These are phyloP conservation scores for Lithobates pipiens DNA, from an alignment of 2,797 vertebrate genomes.

Conservation along the genomic window DNA sequence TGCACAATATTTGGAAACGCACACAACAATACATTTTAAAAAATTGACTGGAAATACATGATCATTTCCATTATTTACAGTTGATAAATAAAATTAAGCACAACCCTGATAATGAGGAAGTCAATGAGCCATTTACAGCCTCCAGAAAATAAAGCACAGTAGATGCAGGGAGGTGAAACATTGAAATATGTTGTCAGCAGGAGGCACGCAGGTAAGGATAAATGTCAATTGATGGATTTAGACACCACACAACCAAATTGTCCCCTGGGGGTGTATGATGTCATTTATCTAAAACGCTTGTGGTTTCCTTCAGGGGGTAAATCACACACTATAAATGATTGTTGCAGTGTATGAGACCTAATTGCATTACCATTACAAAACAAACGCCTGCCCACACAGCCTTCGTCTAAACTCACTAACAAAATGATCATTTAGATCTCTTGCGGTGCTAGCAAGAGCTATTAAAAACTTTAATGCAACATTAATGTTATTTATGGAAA, in stretches of 20 bases:
- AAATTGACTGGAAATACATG: neutral
- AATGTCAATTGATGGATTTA: neutral
- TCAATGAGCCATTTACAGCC: neutral
- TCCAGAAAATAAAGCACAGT: neutral
- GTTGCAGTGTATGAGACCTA: neutral
- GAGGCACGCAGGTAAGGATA: neutral
- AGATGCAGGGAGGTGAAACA: neutral
- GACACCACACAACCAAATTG: conserved; percentile 34
- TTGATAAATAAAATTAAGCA: neutral
- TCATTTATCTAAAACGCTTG: conserved; percentile 10
- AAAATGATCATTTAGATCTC: neutral
- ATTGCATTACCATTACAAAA: neutral
- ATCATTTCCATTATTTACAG: neutral
- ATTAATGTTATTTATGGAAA: neutral
- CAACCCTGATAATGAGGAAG: neutral
- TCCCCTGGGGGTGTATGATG: conserved; percentile 10
- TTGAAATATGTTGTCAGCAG: neutral
- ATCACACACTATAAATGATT: conserved; percentile 18
- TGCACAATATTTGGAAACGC: no score
- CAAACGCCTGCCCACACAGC: neutral
- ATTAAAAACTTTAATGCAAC: neutral
- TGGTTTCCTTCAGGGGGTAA: conserved; percentile 29
- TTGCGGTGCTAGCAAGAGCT: neutral
- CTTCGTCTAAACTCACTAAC: neutral
- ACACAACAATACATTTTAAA: no score